Base-by-base conservation (phyloP, 2,113 vertebrate genomes). In the Antigone vipio region DNA sequence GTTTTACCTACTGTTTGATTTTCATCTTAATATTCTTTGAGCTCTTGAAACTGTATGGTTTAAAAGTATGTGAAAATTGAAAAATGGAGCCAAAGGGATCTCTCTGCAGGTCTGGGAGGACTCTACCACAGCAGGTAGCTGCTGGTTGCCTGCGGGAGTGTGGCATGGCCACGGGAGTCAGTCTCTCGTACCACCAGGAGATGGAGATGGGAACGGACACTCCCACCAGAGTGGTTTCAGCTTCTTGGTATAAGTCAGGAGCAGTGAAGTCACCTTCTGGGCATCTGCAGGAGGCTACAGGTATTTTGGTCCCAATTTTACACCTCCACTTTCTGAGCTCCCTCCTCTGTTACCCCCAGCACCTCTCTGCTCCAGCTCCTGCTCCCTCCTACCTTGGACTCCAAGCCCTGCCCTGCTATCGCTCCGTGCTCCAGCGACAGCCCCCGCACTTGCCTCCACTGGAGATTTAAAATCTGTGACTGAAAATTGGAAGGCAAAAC, bases 381-480 rank as follows among this genome's bases (percentile, higher is more conserved):
- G 75, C 42, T 74, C 64, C 15, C 19, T 60, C 23, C 27, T 38
- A 81, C 53, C 49, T 59, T 4, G 1, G 50, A 32, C 14, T 63
- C 35, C 44, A 71, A 35, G 40, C 29, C 81, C 96, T 93, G 83
- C 44, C 24, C 80, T 14, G 18, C 14, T 71, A 34, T 2, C 75
- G 47, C 81, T 75, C 80, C 21, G 35, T 13, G 47, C 69, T 92
- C 67, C 74, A 64, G 8, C 2, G 4, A 21, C 53, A 55, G 40
- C 85, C 74, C 87, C 42, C 85, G 81, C 89, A 88, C 92, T 96
- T 96, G 87, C 80, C 56, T 95, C 56, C 0, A 0, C 44, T 58
- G 52, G 58, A 87, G 81, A 92, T 89, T 87, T 91, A 95, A 94
- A 96, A 81, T 82, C 89, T 96, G 74, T 94, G 69, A 82, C 89